phyloP scores from a whole-genome alignment of 2,113 vertebrate genomes.

The Nycticorax nycticorax region DNA sequence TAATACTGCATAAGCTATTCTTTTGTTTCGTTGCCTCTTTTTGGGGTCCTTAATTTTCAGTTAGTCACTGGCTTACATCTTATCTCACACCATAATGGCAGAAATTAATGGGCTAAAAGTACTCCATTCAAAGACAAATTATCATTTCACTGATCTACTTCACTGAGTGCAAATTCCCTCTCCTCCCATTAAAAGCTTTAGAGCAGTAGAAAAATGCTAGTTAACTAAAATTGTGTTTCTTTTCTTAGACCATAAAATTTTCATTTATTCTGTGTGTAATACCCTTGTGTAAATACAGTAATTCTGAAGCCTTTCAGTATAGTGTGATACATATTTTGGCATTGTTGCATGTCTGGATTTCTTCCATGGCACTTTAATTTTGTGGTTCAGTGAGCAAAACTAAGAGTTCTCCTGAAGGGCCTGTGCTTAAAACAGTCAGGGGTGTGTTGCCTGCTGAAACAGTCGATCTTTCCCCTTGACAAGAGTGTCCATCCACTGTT shows the following conservation, averaged over 20 bases:
- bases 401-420: slow-evolving; percentile 65
- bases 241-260: slow-evolving; percentile 78
- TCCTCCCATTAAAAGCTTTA: slow-evolving; percentile 74
- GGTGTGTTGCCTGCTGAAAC: slow-evolving; percentile 58
- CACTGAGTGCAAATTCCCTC: slow-evolving; percentile 72
- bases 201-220: slow-evolving; percentile 71
- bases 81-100: slow-evolving; percentile 71
- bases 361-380: slow-evolving; percentile 78
- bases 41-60: slow-evolving; percentile 65
- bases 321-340: slow-evolving; percentile 70
- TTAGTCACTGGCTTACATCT: slow-evolving; percentile 72
- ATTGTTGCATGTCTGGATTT: slow-evolving; percentile 71
- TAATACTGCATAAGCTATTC: slow-evolving; percentile 53
- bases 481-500: neutral
- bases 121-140: slow-evolving; percentile 78
- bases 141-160: slow-evolving; percentile 80
- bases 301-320: slow-evolving; percentile 70
- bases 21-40: slow-evolving; percentile 64
- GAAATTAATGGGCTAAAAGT: slow-evolving; percentile 81
- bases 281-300: slow-evolving; percentile 73
- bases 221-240: slow-evolving; percentile 78
- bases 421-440: slow-evolving; percentile 73
- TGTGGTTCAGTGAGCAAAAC: slow-evolving; percentile 79
- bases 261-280: slow-evolving; percentile 75
- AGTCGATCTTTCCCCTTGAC: slow-evolving; percentile 60